Conservation (phyloP, 2,113 vertebrate genomes). For the Leiothrix lutea region DNA sequence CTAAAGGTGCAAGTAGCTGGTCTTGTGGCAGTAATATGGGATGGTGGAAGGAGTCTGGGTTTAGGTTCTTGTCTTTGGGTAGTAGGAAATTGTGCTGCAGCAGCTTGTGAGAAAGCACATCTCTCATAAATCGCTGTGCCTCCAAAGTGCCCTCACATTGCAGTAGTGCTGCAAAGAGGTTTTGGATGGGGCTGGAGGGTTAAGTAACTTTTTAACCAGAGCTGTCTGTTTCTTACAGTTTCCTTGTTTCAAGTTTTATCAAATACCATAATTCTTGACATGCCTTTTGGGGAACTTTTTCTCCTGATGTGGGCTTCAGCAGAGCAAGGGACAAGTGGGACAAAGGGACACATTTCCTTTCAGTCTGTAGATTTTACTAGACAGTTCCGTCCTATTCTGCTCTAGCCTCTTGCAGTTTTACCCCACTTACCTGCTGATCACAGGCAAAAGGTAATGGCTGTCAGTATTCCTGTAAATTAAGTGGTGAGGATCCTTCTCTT, state of each 20-base stretch:
- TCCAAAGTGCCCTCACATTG: not conserved
- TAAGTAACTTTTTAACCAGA: not conserved
- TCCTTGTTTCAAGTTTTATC: not conserved
- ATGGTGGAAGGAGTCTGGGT: not conserved
- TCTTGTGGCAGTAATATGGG: not conserved
- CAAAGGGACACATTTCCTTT: not conserved
- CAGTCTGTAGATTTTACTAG: not conserved
- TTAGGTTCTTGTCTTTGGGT: not conserved
- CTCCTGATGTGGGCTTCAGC: not conserved
- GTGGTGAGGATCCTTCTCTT: not conserved
- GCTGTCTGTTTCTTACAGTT: not conserved
- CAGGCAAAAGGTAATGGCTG: not conserved
- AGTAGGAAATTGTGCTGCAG: not conserved
- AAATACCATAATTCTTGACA: not conserved
- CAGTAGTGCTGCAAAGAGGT: not conserved
- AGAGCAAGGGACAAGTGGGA: not conserved
- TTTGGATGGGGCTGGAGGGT: not conserved
- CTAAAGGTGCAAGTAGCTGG: not conserved
- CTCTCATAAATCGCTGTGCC: not conserved
- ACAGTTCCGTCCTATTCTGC: not conserved
- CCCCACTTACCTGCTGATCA: not conserved
- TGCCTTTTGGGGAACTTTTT: not conserved
- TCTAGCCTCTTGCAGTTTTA: not conserved
- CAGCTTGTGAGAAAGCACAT: not conserved
- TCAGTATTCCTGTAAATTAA: not conserved